Evolutionary conservation across 2,113 vertebrate genomes (phyloP).

Genomic region (Puma concolor): DNA sequence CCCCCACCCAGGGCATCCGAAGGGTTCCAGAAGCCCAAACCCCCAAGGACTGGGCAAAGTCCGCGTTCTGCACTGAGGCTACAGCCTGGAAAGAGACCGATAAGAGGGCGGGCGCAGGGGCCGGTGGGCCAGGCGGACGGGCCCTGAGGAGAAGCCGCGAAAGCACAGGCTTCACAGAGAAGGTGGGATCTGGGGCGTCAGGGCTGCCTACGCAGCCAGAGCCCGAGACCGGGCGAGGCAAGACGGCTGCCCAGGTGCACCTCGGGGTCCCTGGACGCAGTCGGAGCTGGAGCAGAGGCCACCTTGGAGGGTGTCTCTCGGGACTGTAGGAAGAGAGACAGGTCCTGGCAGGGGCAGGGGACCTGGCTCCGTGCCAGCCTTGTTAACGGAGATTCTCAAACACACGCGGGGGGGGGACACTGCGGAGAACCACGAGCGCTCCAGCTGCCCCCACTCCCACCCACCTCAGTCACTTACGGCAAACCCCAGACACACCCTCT

Average conservation of each 20-base stretch:
- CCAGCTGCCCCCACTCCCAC: background rate
- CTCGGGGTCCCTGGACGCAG: fast-evolving
- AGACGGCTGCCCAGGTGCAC: background rate
- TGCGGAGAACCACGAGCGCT: fast-evolving
- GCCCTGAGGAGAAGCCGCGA: background rate
- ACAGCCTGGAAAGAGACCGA: background rate
- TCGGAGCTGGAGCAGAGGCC: background rate
- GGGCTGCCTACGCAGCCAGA: background rate
- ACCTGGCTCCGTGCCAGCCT: background rate
- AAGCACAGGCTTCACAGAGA: background rate
- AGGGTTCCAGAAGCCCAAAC: background rate
- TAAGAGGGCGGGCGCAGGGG: background rate
- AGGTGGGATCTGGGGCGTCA: background rate
- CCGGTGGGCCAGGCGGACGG: background rate
- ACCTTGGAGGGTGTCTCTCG: background rate
- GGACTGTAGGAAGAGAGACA: background rate
- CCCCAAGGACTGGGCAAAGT: background rate
- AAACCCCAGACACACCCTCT: no score
- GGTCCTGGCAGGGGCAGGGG: background rate
- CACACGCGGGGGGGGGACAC: background rate
- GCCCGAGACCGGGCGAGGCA: background rate
- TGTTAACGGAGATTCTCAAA: no score
- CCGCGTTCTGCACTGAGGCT: background rate
- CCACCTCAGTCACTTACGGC: background rate
- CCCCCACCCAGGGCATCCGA: background rate